phyloP scores from a whole-genome alignment of 2,797 vertebrate genomes.

The Ptychobarbus kaznakovi region DNA sequence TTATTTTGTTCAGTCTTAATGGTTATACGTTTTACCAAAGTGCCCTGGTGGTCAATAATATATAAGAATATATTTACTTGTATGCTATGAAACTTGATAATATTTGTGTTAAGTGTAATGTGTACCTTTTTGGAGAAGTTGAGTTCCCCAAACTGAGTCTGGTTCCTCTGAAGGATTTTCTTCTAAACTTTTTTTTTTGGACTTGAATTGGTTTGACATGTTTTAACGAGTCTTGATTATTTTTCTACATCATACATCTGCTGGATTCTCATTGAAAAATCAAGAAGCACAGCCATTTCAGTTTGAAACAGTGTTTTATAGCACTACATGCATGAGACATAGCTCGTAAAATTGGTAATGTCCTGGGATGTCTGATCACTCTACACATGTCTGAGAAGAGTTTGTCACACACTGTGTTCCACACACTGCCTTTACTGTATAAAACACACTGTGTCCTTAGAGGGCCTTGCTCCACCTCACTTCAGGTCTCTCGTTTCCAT shows the following conservation, averaged over 20 bases:
- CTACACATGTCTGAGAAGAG: conserved; percentile 52
- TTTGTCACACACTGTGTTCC: conserved; percentile 59
- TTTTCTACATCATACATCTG: not conserved
- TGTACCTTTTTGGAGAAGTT: not conserved
- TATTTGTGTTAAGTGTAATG: not conserved
- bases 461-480: conserved; percentile 71
- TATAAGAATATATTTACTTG: not conserved
- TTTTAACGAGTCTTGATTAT: not conserved
- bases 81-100: not conserved
- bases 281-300: not conserved
- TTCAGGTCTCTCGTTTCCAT: conserved; percentile 69
- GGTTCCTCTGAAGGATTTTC: not conserved
- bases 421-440: conserved; percentile 75
- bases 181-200: too few species aligned
- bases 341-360: conserved; percentile 9
- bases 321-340: not conserved
- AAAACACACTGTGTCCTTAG: conserved; percentile 73
- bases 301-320: not conserved
- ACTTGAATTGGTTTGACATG: not conserved
- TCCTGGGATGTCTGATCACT: not conserved
- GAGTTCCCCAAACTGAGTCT: not conserved
- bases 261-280: not conserved
- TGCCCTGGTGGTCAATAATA: not conserved
- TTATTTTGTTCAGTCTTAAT: not conserved
- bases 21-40: not conserved